Conservation (phyloP, 2,797 vertebrate genomes). For the Muscicapa comitata region DNA sequence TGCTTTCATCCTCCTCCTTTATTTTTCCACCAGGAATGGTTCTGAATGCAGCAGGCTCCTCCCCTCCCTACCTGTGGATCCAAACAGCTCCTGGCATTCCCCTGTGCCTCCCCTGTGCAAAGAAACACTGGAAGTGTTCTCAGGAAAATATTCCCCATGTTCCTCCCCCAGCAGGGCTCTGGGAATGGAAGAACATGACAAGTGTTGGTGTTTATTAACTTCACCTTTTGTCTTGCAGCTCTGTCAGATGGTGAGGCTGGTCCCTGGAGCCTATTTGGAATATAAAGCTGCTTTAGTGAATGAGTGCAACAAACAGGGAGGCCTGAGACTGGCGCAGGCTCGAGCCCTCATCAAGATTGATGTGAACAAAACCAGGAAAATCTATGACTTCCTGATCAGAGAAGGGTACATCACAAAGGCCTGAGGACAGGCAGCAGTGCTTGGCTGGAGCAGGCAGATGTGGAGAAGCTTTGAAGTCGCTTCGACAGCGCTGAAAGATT, state of each 20-base stretch:
- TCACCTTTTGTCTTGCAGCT: slow-evolving; percentile 78
- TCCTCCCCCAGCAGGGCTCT: slow-evolving; percentile 2
- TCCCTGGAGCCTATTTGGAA: slow-evolving; percentile 96
- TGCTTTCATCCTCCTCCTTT: not conserved
- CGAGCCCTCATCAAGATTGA: slow-evolving; percentile 98
- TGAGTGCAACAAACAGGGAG: slow-evolving; percentile 94
- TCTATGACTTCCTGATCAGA: slow-evolving; percentile 97
- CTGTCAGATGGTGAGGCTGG: slow-evolving; percentile 96
- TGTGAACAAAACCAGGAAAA: slow-evolving; percentile 98
- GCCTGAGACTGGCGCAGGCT: slow-evolving; percentile 93
- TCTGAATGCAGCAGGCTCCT: slow-evolving; percentile 30
- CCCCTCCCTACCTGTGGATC: slow-evolving; percentile 61
- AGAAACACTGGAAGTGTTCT: not conserved
- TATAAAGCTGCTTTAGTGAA: slow-evolving; percentile 95
- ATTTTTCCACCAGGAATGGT: slow-evolving; percentile 17
- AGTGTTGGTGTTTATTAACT: slow-evolving; percentile 61
- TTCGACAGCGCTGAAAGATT: not conserved
- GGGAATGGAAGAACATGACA: not conserved
- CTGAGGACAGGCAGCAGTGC: slow-evolving; percentile 59
- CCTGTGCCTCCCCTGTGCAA: not conserved
- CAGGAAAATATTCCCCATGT: not conserved
- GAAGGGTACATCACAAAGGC: slow-evolving; percentile 96
- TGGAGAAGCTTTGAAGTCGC: not conserved
- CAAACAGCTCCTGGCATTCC: not conserved
- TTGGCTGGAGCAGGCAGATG: not conserved